Percentiles rank a stretch among this genome's conserved stretches.
Conservation (phyloP, 2,797 vertebrate species). For the Myiothlypis chrysogaster region DNA sequence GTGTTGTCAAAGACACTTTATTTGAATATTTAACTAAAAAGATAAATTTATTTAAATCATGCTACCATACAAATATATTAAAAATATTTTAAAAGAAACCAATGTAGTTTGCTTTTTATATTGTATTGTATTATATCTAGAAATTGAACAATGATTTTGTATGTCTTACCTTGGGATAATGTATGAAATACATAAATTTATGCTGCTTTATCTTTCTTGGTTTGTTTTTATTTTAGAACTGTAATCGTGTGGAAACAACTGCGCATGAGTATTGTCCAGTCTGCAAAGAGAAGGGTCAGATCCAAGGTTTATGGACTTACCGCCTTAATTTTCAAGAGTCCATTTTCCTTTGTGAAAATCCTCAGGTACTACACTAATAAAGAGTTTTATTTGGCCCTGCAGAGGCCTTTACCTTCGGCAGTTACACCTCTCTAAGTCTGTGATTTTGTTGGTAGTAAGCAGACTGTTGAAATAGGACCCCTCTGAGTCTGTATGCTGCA, state of each 20-base stretch:
- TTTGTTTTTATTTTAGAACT: slow-evolving; percentile 58
- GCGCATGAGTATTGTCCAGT: slow-evolving; percentile 80
- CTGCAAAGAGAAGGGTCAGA: slow-evolving; percentile 85
- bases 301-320: slow-evolving; percentile 79
- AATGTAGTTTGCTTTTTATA: background rate
- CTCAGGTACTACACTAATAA: slow-evolving; percentile 77
- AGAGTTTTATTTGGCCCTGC: background rate
- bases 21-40: background rate
- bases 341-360: slow-evolving; percentile 87
- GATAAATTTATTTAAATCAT: background rate
- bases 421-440: background rate
- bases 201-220: slow-evolving; percentile 14
- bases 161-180: background rate
- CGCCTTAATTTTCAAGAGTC: slow-evolving; percentile 89
- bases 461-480: background rate
- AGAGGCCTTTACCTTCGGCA: background rate
- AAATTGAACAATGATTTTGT: background rate
- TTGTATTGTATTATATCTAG: background rate
- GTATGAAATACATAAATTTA: background rate
- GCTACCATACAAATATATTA: background rate
- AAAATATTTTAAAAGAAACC: background rate
- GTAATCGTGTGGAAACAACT: slow-evolving; percentile 18
- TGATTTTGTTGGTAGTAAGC: background rate
- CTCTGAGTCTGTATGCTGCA: background rate
- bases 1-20: background rate